phyloP scores from a whole-genome alignment of 2,888 invertebrate species.

The Azorinus chamasolen region DNA sequence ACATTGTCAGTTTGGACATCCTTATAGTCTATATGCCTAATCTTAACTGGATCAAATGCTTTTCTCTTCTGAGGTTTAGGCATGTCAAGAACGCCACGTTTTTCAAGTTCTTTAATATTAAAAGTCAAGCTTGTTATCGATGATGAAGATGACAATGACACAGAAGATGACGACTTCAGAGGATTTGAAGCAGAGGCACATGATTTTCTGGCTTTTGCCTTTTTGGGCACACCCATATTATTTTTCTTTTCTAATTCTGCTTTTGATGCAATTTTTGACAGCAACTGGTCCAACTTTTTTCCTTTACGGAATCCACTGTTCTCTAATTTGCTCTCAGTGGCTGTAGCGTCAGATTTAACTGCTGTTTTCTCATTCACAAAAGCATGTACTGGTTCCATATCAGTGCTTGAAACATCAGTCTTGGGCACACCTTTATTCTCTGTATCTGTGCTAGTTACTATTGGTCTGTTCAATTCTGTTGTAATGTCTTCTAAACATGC shows the following conservation, averaged over 20 bases:
- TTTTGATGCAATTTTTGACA: slow-evolving; percentile 55
- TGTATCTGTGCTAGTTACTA: background rate
- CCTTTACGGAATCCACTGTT: slow-evolving; percentile 14
- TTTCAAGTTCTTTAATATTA: slow-evolving; percentile 66
- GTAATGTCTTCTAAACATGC: background rate
- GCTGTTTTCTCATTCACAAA: background rate
- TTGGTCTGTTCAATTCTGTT: background rate
- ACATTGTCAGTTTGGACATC: background rate
- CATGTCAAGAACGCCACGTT: slow-evolving; percentile 60
- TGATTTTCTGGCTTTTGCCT: slow-evolving; percentile 58
- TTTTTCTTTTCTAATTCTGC: slow-evolving; percentile 45
- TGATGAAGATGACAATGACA: slow-evolving; percentile 39
- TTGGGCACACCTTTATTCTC: background rate
- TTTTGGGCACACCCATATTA: slow-evolving; percentile 31
- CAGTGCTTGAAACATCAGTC: background rate
- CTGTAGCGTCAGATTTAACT: background rate
- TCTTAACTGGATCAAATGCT: slow-evolving; percentile 62
- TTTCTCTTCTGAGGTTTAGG: slow-evolving; percentile 59
- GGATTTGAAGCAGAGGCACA: slow-evolving; percentile 20
- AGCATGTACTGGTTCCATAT: background rate
- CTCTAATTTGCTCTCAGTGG: background rate
- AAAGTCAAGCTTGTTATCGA: slow-evolving; percentile 60
- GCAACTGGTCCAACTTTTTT: slow-evolving; percentile 47
- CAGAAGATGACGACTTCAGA: slow-evolving; percentile 30
- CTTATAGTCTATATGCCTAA: slow-evolving; percentile 25